phyloP scores from a whole-genome alignment of 1,140 invertebrate genomes.

The Caenorhabditis inopinata region DNA sequence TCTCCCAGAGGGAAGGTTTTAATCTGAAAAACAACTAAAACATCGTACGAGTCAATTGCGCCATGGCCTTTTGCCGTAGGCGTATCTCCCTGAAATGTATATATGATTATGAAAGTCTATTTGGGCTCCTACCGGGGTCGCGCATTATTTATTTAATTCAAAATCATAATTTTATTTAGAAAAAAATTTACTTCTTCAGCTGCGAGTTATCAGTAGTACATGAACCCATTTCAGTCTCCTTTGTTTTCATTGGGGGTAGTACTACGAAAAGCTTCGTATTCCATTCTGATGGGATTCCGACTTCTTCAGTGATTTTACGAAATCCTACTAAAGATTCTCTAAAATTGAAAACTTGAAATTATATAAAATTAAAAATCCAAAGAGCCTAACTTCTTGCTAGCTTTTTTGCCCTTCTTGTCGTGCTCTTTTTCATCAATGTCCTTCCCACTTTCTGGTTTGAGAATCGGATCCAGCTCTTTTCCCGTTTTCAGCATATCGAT shows the following conservation, averaged over 20 bases:
- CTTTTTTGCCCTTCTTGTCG: neutral
- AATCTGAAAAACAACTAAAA: too few species aligned
- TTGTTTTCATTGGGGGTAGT: neutral
- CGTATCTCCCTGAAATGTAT: too few species aligned
- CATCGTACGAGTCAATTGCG: too few species aligned
- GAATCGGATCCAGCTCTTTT: neutral
- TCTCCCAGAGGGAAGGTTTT: too few species aligned
- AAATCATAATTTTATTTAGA: neutral
- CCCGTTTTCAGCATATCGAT: neutral
- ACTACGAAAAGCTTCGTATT: neutral
- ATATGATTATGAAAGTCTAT: too few species aligned
- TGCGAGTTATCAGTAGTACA: neutral
- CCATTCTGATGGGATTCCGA: neutral
- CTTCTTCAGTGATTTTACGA: neutral
- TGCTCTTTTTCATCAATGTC: neutral
- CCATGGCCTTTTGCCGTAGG: too few species aligned
- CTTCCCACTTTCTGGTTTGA: neutral
- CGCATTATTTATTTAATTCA: too few species aligned
- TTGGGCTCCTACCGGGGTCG: too few species aligned
- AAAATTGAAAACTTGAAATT: neutral
- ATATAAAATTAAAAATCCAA: neutral
- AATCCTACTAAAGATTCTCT: neutral
- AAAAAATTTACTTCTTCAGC: neutral
- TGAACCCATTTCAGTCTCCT: neutral
- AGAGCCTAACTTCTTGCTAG: neutral